phyloP scores from a whole-genome alignment of 2,113 vertebrate species.

The Falco punctatus region DNA sequence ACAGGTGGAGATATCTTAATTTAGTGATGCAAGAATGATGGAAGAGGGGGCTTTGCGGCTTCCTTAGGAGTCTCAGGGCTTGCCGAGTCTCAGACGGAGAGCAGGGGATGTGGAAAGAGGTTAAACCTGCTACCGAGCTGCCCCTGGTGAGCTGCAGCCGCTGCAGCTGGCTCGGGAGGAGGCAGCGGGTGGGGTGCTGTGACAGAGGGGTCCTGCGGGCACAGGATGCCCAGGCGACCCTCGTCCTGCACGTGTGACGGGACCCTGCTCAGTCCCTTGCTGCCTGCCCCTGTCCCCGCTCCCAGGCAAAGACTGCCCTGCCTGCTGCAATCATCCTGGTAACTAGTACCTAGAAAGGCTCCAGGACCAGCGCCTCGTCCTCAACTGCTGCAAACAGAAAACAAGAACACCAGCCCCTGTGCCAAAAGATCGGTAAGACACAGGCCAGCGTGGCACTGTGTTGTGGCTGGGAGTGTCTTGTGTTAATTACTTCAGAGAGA shows the following conservation, averaged over 20 bases:
- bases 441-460: fast-evolving
- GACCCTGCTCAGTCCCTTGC: not conserved
- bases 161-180: not conserved
- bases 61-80: not conserved
- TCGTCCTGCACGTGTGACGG: fast-evolving
- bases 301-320: not conserved
- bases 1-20: not conserved
- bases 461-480: not conserved
- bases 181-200: not conserved
- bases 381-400: not conserved
- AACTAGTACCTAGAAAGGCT: fast-evolving
- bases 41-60: not conserved
- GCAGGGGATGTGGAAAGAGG: not conserved
- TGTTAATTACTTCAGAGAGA: too few species aligned
- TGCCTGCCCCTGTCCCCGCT: not conserved
- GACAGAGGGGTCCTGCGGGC: not conserved
- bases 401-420: fast-evolving
- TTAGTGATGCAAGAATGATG: not conserved
- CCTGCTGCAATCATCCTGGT: not conserved
- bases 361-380: not conserved
- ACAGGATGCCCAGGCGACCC: too few species aligned
- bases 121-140: not conserved
- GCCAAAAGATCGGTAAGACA: not conserved
- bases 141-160: not conserved
- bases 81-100: not conserved